Percentiles rank a stretch among this genome's conserved stretches.
Conservation (phyloP, 2,113 vertebrate genomes). For the Bufo bufo region DNA sequence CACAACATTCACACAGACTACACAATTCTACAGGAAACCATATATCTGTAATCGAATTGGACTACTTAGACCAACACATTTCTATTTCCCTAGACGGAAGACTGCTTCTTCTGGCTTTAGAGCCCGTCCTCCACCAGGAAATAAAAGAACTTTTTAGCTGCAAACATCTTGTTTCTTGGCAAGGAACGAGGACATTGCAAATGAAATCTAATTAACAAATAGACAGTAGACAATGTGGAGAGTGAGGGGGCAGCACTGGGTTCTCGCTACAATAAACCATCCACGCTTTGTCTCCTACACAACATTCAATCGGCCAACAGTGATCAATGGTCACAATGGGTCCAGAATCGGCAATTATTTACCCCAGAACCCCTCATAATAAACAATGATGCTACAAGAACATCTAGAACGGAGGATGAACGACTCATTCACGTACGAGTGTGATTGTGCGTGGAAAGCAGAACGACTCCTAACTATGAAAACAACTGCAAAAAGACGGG, state of each 20-base stretch:
- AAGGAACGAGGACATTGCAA: not conserved
- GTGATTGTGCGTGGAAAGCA: not conserved
- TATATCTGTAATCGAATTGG: not conserved
- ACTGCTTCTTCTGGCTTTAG: not conserved
- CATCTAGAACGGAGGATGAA: not conserved
- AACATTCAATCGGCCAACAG: not conserved
- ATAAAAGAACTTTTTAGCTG: slow-evolving; percentile 1
- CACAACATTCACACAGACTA: not conserved
- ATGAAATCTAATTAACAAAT: slow-evolving; percentile 30
- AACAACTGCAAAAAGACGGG: not conserved
- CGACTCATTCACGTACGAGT: not conserved
- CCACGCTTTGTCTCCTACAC: not conserved
- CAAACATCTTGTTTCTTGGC: slow-evolving; percentile 30
- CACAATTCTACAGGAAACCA: not conserved
- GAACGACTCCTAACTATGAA: not conserved
- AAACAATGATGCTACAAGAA: not conserved
- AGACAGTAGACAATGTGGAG: not conserved
- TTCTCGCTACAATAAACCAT: not conserved
- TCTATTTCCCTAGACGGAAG: not conserved
- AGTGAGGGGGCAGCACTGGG: not conserved
- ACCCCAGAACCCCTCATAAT: not conserved
- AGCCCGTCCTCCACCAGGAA: not conserved
- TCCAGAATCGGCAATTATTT: not conserved
- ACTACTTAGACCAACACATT: not conserved
- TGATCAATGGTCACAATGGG: slow-evolving; percentile 9